Evolutionary conservation across 1,140 invertebrate genomes (phyloP).

Genomic region (Formica exsecta): DNA sequence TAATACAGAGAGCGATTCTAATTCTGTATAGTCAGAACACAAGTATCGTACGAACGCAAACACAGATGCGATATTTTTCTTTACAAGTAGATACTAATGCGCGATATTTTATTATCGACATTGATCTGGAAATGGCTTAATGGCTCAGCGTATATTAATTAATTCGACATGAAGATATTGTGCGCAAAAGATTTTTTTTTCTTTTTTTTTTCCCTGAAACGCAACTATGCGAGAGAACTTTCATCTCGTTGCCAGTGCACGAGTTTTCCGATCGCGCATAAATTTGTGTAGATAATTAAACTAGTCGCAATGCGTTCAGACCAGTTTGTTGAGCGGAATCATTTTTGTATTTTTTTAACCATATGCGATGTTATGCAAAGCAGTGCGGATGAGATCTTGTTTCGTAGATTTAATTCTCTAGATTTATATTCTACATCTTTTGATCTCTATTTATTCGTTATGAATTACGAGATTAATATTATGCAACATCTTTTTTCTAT

Average conservation of each 20-base stretch:
- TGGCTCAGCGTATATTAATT: not conserved
- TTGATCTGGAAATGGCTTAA: not conserved
- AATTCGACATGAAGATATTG: not conserved
- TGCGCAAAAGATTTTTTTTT: not conserved
- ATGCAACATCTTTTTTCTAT: not conserved
- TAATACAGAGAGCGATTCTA: slow-evolving; percentile 30
- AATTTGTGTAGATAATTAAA: slow-evolving; percentile 19
- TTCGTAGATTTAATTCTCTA: not conserved
- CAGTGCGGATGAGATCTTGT: not conserved
- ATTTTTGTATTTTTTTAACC: not conserved
- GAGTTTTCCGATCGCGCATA: slow-evolving; percentile 6
- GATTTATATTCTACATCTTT: not conserved
- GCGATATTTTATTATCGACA: not conserved
- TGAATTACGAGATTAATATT: not conserved
- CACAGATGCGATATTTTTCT: not conserved
- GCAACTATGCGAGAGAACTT: not conserved
- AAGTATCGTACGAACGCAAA: not conserved
- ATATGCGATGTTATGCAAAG: not conserved
- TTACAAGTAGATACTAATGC: not conserved
- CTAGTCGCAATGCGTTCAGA: not conserved
- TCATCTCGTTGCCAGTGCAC: not conserved
- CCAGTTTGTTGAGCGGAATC: not conserved
- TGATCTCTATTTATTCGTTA: not conserved
- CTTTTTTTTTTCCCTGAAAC: not conserved
- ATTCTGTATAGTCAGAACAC: slow-evolving; percentile 7